Conservation (phyloP, 2,113 vertebrate species). For the Dicentrarchus labrax region DNA sequence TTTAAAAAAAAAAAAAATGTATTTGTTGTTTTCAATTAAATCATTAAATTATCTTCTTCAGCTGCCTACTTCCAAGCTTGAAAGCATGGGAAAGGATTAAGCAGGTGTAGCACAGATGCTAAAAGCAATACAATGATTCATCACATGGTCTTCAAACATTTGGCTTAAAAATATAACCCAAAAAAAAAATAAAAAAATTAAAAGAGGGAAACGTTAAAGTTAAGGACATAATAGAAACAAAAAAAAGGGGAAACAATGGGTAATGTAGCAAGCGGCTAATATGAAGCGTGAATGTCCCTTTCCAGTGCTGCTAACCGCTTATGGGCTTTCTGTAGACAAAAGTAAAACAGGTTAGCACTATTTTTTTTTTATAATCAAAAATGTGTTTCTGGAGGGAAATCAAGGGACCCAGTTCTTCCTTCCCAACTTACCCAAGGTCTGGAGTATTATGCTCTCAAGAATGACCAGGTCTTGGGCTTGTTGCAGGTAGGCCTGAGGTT, state of each 20-base stretch:
- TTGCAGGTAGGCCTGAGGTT: slow-evolving; percentile 96
- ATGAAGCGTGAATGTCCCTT: slow-evolving; percentile 42
- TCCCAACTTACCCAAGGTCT: slow-evolving; percentile 98
- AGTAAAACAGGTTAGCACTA: slow-evolving; percentile 70
- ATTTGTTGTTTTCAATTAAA: not conserved
- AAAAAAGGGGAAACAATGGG: slow-evolving; percentile 25
- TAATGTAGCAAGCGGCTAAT: slow-evolving; percentile 18
- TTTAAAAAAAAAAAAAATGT: not conserved
- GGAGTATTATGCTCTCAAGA: slow-evolving; percentile 99
- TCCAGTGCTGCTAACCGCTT: slow-evolving; percentile 58
- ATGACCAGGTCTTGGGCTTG: slow-evolving; percentile 99
- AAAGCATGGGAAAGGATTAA: not conserved
- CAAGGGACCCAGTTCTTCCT: slow-evolving; percentile 78
- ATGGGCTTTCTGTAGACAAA: slow-evolving; percentile 71
- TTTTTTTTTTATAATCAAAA: slow-evolving; percentile 67
- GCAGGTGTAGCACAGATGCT: not conserved
- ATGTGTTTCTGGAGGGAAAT: slow-evolving; percentile 71
- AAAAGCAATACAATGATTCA: slow-evolving; percentile 1
- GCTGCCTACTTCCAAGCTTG: not conserved
- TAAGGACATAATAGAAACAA: slow-evolving; percentile 26
- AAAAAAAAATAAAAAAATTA: not conserved
- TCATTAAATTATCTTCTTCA: not conserved
- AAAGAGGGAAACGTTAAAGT: slow-evolving; percentile 32
- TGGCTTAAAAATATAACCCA: slow-evolving; percentile 25
- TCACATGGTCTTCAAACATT: slow-evolving; percentile 15